Conservation (phyloP, 2,113 vertebrate genomes). For the Toxotes jaculatrix region DNA sequence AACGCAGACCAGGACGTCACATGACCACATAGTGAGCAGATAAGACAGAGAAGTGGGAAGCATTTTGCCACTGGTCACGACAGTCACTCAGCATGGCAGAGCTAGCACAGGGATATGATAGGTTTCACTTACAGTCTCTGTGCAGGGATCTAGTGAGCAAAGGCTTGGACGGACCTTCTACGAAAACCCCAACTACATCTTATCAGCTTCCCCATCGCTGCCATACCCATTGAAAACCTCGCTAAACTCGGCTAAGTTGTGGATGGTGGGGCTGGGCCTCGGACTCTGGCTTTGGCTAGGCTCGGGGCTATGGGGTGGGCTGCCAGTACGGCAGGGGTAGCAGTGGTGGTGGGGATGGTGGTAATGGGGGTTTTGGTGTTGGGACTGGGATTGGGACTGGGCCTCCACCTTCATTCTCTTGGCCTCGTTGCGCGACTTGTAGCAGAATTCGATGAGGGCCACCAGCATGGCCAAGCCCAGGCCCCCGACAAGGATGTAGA, state of each 20-base stretch:
- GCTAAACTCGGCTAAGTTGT: slow-evolving; percentile 97
- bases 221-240: slow-evolving; percentile 96
- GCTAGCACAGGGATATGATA: slow-evolving; percentile 80
- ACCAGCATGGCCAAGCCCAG: slow-evolving; percentile 99
- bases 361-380: slow-evolving; percentile 80
- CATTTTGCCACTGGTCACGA: slow-evolving; percentile 90
- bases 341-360: slow-evolving; percentile 83
- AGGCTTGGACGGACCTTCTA: slow-evolving; percentile 40
- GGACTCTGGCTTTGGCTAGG: slow-evolving; percentile 74
- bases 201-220: slow-evolving; percentile 92
- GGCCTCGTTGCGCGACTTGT: slow-evolving; percentile 99
- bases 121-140: slow-evolving; percentile 90
- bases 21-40: slow-evolving; percentile 71
- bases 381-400: slow-evolving; percentile 83
- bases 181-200: slow-evolving; percentile 89
- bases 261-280: slow-evolving; percentile 92
- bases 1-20: slow-evolving; percentile 70
- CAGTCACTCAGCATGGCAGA: slow-evolving; percentile 86
- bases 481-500: slow-evolving; percentile 99
- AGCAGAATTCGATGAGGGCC: slow-evolving; percentile 99
- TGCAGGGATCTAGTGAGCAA: slow-evolving; percentile 58
- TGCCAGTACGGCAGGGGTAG: slow-evolving; percentile 67
- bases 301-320: slow-evolving; percentile 86
- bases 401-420: slow-evolving; percentile 99
- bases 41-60: slow-evolving; percentile 79